These are phyloP conservation scores for Nothoprocta perdicaria DNA, from an alignment of 2,113 vertebrate genomes.

Conservation along the genomic window DNA sequence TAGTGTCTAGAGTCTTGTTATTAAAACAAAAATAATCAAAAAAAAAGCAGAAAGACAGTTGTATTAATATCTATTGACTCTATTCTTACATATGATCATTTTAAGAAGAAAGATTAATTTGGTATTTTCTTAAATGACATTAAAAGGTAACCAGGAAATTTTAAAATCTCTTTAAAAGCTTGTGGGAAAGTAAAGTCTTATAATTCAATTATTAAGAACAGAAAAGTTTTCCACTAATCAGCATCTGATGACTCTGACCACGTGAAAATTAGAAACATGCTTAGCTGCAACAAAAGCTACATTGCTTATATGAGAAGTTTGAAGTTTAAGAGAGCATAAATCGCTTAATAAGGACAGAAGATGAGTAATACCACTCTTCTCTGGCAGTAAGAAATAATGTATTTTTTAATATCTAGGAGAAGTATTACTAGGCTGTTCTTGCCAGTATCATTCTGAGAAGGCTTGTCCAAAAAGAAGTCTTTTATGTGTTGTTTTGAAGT, in stretches of 20 bases:
- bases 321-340: conserved; percentile 18
- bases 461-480: not conserved
- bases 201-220: not conserved
- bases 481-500: conserved; percentile 16
- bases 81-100: not conserved
- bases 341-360: conserved; percentile 27
- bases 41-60: not conserved
- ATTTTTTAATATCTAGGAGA: not conserved
- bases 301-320: conserved; percentile 23
- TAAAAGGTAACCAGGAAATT: not conserved
- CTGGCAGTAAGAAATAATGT: conserved; percentile 1
- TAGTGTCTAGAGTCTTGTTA: not conserved
- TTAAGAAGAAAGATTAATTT: not conserved
- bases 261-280: not conserved
- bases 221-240: fast-evolving
- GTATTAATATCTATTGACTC: not conserved
- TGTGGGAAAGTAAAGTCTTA: not conserved
- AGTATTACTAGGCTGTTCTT: not conserved
- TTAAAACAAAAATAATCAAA: not conserved
- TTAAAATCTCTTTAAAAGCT: not conserved
- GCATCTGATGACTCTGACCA: not conserved
- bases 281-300: not conserved
- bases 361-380: not conserved
- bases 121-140: not conserved
- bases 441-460: not conserved